Base-by-base conservation (phyloP, 2,888 invertebrate genomes). In the Hartigia nigra region DNA sequence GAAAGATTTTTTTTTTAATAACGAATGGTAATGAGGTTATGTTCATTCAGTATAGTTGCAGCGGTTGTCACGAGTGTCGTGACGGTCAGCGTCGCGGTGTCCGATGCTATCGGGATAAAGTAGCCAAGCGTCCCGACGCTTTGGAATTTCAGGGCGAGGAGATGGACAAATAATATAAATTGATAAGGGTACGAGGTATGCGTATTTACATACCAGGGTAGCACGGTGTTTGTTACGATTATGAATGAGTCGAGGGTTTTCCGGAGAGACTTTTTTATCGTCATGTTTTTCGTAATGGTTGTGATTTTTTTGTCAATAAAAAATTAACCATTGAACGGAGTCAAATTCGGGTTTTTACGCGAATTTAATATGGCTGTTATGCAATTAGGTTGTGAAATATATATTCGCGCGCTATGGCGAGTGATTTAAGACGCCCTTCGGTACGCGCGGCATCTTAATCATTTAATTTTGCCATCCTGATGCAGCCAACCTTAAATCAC, bases 401-500 rank as follows among this genome's bases (percentile, higher is more conserved):
- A 55, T 55, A 55, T 55, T 55, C 55, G 2, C 23, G 23, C 2
- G 9, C 23, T 55, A 55, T 55, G 55, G 9, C 55, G 9, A 23
- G 23, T 55, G 55, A 55, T 55, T 55, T 55, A 55, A 23, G 23
- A 55, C 23, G 23, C 55, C 9, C 55, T 55, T 23, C 23, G 55
- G 55, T 55, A 55, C 75, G 11, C 31, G 72, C 72, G 72, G 72
- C 72, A 14, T 31, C 31, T 35, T 75, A 75, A 75, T 35, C 12
- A 75, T 75, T 75, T 75, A 75, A 75, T 75, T 75, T 75, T 34
- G 37, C 34, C 23, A 23, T 75, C 36, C 35, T 12, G 31, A 23
- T 76, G 70, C 76, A 78, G 77, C 76, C 37, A 23, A 70, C 36
- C n/a, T 72, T 82, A 80, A 82, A 80, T 82, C 77, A 76, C 35